Evolutionary conservation across 2,888 invertebrate genomes (phyloP), one percentile per base, ranked within the genome.

Genomic region (Noctua fimbriata): DNA sequence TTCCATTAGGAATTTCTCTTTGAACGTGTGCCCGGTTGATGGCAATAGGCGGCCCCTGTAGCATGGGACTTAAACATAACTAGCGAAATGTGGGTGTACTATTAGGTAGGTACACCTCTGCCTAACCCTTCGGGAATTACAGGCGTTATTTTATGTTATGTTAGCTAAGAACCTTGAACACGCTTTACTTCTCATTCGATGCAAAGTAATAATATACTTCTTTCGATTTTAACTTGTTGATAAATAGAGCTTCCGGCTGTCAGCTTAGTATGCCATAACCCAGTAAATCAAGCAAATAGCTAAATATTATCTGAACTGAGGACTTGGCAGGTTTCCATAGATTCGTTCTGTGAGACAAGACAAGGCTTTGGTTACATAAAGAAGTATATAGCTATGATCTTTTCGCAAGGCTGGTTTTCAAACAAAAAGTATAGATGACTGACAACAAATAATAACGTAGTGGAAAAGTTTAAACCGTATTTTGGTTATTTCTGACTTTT

Each of bases 301-400:
- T n/a, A 80, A 78, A 85, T 75, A 49, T 69, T 65, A 73, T 71
- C 60, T 79, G 55, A 58, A 63, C 66, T 32, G 67, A 77, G 72
- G 77, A 77, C 71, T 88, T 88, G 88, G 88, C 88, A 81, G 47
- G 16, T 44, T 82, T 88, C 89, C 88, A 88, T 82, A 74, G 28
- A 55, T 83, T 36, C 52, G 73, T 81, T 81, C 32, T 73, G 79
- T 76, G 82, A 69, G 70, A 80, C 81, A 81, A 77, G 77, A 81
- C 78, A 79, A 88, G 88, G 77, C 70, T 86, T 79, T 80, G 28
- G 76, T 81, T 81, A 66, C 58, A 69, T 76, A 87, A 77, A 77
- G 24, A 67, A 58, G 18, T n/a, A 67, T 28, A n/a, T 28, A 66
- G 67, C 49, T 60, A 41, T 49, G 44, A 69, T 69, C 28, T 41